phyloP scores from a whole-genome alignment of 2,888 invertebrate genomes.

The Taenaris catops region DNA sequence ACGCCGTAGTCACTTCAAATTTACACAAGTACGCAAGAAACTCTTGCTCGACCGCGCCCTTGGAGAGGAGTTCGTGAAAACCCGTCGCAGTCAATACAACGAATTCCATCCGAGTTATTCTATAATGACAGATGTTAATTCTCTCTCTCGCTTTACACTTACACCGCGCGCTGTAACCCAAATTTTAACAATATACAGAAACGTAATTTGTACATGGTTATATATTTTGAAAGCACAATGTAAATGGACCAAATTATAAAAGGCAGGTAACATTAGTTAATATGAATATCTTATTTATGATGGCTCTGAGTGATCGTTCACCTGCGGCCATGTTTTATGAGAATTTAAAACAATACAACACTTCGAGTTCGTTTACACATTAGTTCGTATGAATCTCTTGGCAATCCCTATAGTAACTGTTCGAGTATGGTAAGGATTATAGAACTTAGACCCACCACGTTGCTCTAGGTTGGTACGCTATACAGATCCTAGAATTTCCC shows the following conservation, averaged over 20 bases:
- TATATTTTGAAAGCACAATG: conserved; percentile 61
- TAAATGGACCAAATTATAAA: conserved; percentile 60
- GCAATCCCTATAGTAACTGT: too few relatives aligned
- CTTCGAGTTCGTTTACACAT: conserved; percentile 5
- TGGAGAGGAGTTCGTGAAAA: conserved; percentile 40
- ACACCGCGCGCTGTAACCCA: conserved; percentile 33
- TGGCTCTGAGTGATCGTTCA: conserved; percentile 36
- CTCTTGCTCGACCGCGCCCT: conserved; percentile 43
- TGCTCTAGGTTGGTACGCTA: too few relatives aligned
- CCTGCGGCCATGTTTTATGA: conserved; percentile 16
- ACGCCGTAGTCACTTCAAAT: conserved; percentile 31
- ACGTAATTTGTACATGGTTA: conserved; percentile 68
- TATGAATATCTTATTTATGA: conserved; percentile 54
- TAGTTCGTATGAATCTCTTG: not conserved
- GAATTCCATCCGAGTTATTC: too few relatives aligned
- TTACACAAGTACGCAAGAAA: conserved; percentile 46
- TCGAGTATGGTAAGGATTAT: too few relatives aligned
- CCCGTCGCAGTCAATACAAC: conserved; percentile 33
- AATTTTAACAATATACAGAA: conserved; percentile 58
- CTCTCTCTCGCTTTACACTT: conserved; percentile 25
- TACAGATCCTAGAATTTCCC: too few relatives aligned
- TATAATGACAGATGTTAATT: not conserved
- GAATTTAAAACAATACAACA: conserved; percentile 3
- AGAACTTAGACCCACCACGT: too few relatives aligned
- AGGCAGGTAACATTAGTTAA: conserved; percentile 60